A percentile compares a stretch with the other conserved stretches of the same genome.
Evolutionary conservation across 2,888 invertebrate species (phyloP).

Genomic region (Stenchaetothrips biformis): DNA sequence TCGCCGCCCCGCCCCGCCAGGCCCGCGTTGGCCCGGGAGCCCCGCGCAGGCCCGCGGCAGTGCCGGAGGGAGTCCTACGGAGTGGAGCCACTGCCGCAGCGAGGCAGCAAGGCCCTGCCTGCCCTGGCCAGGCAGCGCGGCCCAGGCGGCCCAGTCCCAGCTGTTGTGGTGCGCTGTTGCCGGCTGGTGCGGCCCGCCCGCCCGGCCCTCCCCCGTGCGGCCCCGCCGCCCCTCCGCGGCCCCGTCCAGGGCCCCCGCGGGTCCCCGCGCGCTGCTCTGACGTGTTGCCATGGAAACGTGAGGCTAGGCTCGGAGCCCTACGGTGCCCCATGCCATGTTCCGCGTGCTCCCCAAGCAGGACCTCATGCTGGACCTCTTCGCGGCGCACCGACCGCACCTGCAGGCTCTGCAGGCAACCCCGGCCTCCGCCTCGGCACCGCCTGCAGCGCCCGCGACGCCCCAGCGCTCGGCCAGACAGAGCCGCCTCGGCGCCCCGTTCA

Average conservation of each 20-base stretch:
- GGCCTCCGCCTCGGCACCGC: not conserved
- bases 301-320: not conserved
- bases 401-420: not conserved
- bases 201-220: not conserved
- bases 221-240: slow-evolving; percentile 2
- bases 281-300: slow-evolving; percentile 18
- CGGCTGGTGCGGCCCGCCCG: not conserved
- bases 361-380: slow-evolving; percentile 22
- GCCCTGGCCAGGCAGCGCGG: slow-evolving; percentile 5
- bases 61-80: slow-evolving; percentile 20
- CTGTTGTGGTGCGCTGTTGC: slow-evolving; percentile 22
- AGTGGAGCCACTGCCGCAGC: not conserved
- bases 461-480: not conserved
- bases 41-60: slow-evolving; percentile 13
- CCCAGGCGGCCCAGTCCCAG: slow-evolving; percentile 12
- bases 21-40: not conserved
- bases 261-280: slow-evolving; percentile 3
- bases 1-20: not conserved
- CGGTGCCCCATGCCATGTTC: slow-evolving; percentile 11
- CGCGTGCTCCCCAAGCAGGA: slow-evolving; percentile 17
- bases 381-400: slow-evolving; percentile 13
- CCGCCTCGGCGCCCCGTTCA: no score
- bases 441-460: not conserved
- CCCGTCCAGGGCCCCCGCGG: slow-evolving; percentile 7
- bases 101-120: not conserved